A percentile compares a stretch with the other conserved stretches of the same genome.
Evolutionary conservation across 1,140 invertebrate species (phyloP).

Genomic region (Choristoneura fumiferana): DNA sequence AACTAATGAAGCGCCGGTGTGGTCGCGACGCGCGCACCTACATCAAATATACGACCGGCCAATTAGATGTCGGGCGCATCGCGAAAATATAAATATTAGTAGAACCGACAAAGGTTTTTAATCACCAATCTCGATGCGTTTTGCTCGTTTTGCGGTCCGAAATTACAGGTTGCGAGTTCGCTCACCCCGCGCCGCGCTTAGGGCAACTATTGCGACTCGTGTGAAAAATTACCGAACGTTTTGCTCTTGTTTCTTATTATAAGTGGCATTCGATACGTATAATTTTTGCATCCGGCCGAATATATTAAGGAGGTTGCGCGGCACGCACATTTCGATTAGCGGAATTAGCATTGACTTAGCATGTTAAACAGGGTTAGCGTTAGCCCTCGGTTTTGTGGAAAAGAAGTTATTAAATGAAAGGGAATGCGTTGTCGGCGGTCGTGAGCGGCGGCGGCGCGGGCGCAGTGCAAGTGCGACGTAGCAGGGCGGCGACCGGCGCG

Average conservation of each 20-base stretch:
- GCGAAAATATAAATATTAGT: constrained; percentile 78
- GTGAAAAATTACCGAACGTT: constrained; percentile 71
- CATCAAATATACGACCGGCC: constrained; percentile 55
- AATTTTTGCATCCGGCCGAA: constrained; percentile 66
- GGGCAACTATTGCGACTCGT: constrained; percentile 72
- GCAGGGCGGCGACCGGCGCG: constrained; percentile 49
- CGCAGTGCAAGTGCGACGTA: constrained; percentile 62
- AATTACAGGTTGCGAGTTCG: constrained; percentile 73
- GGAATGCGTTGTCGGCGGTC: constrained; percentile 32
- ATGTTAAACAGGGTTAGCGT: neutral
- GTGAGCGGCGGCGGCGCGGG: constrained; percentile 43
- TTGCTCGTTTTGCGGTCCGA: constrained; percentile 76
- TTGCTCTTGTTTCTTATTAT: constrained; percentile 69
- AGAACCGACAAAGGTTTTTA: constrained; percentile 78
- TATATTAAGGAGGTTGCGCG: constrained; percentile 32
- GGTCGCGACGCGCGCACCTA: constrained; percentile 31
- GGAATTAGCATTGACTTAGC: constrained; percentile 32
- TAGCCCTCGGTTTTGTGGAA: constrained; percentile 27
- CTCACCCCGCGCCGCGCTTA: constrained; percentile 70
- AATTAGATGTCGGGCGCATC: constrained; percentile 74
- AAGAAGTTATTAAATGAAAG: constrained; percentile 65
- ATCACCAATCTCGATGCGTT: constrained; percentile 72
- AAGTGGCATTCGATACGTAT: constrained; percentile 69
- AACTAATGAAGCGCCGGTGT: constrained; percentile 67
- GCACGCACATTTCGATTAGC: constrained; percentile 38